These are phyloP conservation scores for Stictonetta naevosa DNA, from an alignment of 2,113 vertebrate genomes.

Conservation along the genomic window DNA sequence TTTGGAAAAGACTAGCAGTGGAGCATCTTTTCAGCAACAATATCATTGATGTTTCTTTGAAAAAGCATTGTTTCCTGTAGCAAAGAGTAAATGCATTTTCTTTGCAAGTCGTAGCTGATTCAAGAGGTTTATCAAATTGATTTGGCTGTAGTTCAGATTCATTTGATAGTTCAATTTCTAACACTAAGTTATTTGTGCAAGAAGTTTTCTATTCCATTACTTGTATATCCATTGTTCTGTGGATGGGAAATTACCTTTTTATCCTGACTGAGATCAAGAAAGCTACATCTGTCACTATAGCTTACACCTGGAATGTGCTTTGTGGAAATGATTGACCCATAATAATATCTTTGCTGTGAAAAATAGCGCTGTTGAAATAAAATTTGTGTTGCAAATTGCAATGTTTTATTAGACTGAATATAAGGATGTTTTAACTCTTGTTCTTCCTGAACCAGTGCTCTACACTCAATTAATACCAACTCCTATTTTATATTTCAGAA, in stretches of 20 bases:
- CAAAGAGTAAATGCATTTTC: slow-evolving; percentile 59
- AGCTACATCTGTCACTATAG: slow-evolving; percentile 64
- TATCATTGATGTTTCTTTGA: slow-evolving; percentile 39
- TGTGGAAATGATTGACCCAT: slow-evolving; percentile 75
- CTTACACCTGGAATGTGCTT: slow-evolving; percentile 52
- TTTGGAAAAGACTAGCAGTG: not conserved
- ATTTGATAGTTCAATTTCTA: slow-evolving; percentile 79
- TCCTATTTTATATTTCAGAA: not conserved
- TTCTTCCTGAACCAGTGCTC: not conserved
- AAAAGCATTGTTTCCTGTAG: slow-evolving; percentile 42
- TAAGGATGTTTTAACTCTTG: slow-evolving; percentile 46
- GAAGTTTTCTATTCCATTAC: slow-evolving; percentile 76
- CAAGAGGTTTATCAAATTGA: slow-evolving; percentile 77
- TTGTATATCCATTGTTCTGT: slow-evolving; percentile 55
- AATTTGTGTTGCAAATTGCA: slow-evolving; percentile 35
- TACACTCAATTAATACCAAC: not conserved
- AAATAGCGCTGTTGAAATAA: slow-evolving; percentile 69
- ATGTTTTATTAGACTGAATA: slow-evolving; percentile 52
- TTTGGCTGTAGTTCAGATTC: slow-evolving; percentile 76
- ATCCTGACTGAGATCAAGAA: slow-evolving; percentile 68
- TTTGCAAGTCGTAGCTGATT: slow-evolving; percentile 63
- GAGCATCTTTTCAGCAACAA: slow-evolving; percentile 19
- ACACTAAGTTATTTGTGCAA: slow-evolving; percentile 76
- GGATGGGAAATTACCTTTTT: slow-evolving; percentile 77
- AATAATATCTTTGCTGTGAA: slow-evolving; percentile 71